Percentiles rank a stretch among this genome's conserved stretches.
Evolutionary conservation across 1,140 invertebrate genomes (phyloP).

Genomic region (Tetragonula clypearis): DNA sequence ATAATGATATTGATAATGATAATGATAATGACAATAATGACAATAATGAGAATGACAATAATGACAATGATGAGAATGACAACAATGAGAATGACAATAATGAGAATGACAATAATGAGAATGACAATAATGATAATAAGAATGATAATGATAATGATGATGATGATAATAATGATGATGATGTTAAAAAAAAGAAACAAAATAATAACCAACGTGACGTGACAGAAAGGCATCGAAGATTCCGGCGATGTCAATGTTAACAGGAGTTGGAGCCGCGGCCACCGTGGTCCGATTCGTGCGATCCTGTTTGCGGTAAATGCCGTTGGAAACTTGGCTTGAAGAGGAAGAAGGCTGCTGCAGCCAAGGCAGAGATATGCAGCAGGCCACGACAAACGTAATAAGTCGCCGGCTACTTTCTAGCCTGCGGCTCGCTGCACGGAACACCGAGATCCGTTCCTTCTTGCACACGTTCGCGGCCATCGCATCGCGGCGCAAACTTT

Average conservation of each 20-base stretch:
- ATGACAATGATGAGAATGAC: no score
- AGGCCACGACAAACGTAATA: slow-evolving; percentile 54
- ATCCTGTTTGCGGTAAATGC: slow-evolving; percentile 57
- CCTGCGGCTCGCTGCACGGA: slow-evolving; percentile 57
- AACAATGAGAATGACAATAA: no score
- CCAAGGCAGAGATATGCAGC: slow-evolving; percentile 20
- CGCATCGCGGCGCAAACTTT: slow-evolving; percentile 1
- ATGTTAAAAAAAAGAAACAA: neutral
- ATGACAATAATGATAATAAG: no score
- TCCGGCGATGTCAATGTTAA: slow-evolving; percentile 31
- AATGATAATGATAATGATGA: no score
- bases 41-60: no score
- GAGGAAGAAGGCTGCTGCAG: slow-evolving; percentile 16
- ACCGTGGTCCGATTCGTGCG: slow-evolving; percentile 44
- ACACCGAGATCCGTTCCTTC: slow-evolving; percentile 34
- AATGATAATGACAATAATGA: no score
- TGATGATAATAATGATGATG: neutral
- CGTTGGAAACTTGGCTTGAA: slow-evolving; percentile 48
- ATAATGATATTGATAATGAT: no score
- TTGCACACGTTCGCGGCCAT: slow-evolving; percentile 12
- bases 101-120: no score
- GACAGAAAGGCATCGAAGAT: slow-evolving; percentile 14
- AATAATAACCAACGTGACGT: no score
- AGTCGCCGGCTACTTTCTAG: slow-evolving; percentile 67
- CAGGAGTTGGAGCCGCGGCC: neutral